Percentiles rank a stretch among this genome's conserved stretches.
phyloP scores from a whole-genome alignment of 2,797 vertebrate genomes.

The Lerista edwardsae region DNA sequence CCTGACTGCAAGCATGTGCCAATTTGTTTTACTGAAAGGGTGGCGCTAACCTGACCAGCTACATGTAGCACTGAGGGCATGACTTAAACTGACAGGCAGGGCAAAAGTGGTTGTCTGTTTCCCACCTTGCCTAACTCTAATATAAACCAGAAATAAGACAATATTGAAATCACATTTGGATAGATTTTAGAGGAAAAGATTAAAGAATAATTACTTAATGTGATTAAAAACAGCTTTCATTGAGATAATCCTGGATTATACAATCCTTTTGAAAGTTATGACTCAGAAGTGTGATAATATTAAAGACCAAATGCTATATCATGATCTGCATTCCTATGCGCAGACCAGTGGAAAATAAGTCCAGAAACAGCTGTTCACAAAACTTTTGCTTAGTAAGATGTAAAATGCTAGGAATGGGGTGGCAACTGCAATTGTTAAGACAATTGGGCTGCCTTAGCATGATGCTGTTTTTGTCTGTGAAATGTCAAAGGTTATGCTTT shows the following conservation, averaged over 20 bases:
- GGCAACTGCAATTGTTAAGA: neutral
- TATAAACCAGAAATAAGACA: neutral
- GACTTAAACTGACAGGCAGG: neutral
- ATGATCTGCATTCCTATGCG: neutral
- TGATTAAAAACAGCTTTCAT: conserved; percentile 37
- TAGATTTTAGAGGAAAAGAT: conserved; percentile 20
- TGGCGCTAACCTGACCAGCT: neutral
- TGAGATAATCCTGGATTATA: conserved; percentile 25
- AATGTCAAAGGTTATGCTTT: no score
- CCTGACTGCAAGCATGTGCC: neutral
- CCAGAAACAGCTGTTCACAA: neutral
- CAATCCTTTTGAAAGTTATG: conserved; percentile 23
- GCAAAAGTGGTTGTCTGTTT: neutral
- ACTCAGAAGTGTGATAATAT: conserved; percentile 6
- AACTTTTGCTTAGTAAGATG: no score
- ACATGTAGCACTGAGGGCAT: neutral
- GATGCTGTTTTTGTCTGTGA: no score
- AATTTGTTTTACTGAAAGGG: neutral
- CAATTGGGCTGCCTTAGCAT: no score
- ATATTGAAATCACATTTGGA: conserved; percentile 25
- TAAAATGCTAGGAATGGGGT: neutral
- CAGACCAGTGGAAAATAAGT: neutral
- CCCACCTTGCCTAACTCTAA: neutral
- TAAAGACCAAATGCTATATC: conserved; percentile 19
- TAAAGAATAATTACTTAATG: conserved; percentile 33